phyloP scores from a whole-genome alignment of 2,797 vertebrate species.

The Phoxinus dragarum region DNA sequence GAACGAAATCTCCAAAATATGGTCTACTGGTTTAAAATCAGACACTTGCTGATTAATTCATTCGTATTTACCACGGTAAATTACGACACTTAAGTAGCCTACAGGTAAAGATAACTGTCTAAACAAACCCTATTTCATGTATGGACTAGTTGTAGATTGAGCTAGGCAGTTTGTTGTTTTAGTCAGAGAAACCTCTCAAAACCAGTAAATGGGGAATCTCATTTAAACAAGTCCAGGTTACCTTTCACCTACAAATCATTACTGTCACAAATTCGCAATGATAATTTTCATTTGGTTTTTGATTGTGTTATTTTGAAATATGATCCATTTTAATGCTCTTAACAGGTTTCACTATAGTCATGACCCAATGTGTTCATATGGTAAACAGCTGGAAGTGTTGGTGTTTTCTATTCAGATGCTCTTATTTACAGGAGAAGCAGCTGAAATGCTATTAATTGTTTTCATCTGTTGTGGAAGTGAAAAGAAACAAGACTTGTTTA shows the following conservation, averaged over 20 bases:
- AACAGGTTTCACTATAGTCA: background rate
- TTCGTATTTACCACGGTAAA: background rate
- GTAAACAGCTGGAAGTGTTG: conserved; percentile 15
- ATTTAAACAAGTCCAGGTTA: background rate
- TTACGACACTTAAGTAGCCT: background rate
- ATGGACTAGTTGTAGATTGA: background rate
- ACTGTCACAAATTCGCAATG: background rate
- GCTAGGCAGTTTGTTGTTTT: conserved; percentile 4
- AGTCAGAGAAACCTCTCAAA: background rate
- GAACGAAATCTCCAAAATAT: background rate
- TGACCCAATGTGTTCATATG: background rate
- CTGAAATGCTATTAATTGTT: conserved; percentile 45
- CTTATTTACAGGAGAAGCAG: background rate
- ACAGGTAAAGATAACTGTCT: background rate
- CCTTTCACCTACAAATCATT: background rate
- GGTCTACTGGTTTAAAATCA: background rate
- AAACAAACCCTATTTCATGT: background rate
- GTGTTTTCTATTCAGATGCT: background rate
- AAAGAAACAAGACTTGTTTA: conserved; percentile 41
- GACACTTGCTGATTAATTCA: background rate
- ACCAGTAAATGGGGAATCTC: background rate
- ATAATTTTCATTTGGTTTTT: background rate
- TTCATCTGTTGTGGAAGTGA: conserved; percentile 39
- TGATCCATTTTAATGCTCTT: background rate
- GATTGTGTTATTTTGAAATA: background rate